Evolutionary conservation across 2,113 vertebrate genomes (phyloP).

Genomic region (Chloebia gouldiae): DNA sequence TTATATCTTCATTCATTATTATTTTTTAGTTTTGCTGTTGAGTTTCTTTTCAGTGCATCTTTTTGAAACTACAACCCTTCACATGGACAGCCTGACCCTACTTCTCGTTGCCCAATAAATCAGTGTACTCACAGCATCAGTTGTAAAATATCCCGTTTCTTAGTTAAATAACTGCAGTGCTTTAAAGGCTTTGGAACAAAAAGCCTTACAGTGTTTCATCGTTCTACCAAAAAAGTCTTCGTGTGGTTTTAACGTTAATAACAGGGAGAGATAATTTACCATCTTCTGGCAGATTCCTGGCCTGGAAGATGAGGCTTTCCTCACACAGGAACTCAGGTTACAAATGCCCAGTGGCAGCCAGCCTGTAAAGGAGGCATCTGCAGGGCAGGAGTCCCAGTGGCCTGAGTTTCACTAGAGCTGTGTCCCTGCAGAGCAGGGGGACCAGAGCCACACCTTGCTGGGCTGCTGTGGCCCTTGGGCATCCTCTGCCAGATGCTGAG

Average conservation of each 20-base stretch:
- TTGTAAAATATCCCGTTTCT: conserved; percentile 14
- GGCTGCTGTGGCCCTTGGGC: background rate
- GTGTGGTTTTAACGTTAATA: conserved; percentile 19
- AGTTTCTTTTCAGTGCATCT: background rate
- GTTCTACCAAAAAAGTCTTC: conserved; percentile 62
- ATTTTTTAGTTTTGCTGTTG: background rate
- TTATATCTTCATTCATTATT: background rate
- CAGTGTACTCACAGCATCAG: background rate
- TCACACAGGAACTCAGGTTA: conserved; percentile 2
- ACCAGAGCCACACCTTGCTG: background rate
- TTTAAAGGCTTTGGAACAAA: conserved; percentile 29
- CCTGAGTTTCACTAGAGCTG: background rate
- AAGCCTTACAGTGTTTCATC: conserved; percentile 2
- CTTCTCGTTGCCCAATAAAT: background rate
- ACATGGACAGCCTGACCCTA: background rate
- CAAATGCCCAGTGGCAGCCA: background rate
- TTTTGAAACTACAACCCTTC: background rate
- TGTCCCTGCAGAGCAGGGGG: background rate
- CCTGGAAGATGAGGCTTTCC: background rate
- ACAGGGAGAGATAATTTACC: conserved; percentile 17
- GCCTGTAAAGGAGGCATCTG: background rate
- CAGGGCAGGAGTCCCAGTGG: background rate
- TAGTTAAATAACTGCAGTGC: background rate
- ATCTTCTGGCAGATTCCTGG: conserved; percentile 35
- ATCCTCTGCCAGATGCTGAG: background rate